Evolutionary conservation across 2,888 invertebrate genomes (phyloP), one percentile per base, ranked within the genome.

Genomic region (Nomada goodeniana): DNA sequence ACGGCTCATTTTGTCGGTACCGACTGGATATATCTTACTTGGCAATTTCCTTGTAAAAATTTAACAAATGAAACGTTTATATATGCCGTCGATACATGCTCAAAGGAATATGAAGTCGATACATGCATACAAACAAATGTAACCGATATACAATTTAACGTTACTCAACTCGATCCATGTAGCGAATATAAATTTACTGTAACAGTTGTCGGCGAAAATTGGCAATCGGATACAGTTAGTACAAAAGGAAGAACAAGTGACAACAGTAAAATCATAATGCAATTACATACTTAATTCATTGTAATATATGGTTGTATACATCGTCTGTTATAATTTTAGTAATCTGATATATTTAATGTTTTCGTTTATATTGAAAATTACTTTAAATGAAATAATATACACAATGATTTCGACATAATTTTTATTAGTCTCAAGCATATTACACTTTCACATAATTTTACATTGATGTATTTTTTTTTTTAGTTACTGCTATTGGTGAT

Each of bases 151-250:
- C 47, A 44, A 53, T 59, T 73, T 13, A 82, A 84, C 42, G 82
- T 86, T 29, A 88, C 78, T 23, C 67, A 80, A 36, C 64, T 91
- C 59, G 74, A 79, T 26, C 86, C 91, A 10, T 91, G 91, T 53
- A 80, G 75, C 5, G 15, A 44, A 13, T 91, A 91, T 59, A 85
- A 18, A 13, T 80, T 91, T 69, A 75, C 57, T 0, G 84, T 91
- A 11, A 88, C 71, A 47, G 55, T 83, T n/a, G 20, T 65, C 2
- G 42, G 44, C 23, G 42, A 20, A 11, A 10, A 55, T 36, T 13
- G 47, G 53, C 36, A 59, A 29, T 86, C 76, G 9, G 53, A 65
- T 10, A 85, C 82, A 55, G 18, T 59, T 29, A 52, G 13, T 44
- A 26, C 69, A 50, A 23, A 55, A 4, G 57, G 15, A 26, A 15